Evolutionary conservation across 2,888 invertebrate species (phyloP).

Genomic region (Pemphredon lugubris): DNA sequence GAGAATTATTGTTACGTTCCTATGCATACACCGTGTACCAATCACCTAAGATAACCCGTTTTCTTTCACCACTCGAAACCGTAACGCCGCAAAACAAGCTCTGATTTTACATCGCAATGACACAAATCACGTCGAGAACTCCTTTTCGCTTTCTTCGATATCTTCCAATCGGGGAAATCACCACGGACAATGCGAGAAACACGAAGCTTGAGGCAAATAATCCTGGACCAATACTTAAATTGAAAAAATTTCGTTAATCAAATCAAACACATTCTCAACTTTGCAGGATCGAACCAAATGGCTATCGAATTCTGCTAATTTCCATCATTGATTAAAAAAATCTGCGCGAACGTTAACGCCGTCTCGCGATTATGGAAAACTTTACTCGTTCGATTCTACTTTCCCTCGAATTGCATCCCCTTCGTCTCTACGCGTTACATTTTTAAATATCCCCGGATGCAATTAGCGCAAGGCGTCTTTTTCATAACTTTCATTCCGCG

Average conservation of each 20-base stretch:
- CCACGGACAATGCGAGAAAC: too few species aligned
- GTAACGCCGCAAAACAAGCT: neutral
- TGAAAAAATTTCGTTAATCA: too few species aligned
- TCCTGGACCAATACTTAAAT: too few species aligned
- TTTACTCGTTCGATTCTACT: too few species aligned
- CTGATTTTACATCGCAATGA: neutral
- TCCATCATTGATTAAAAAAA: too few species aligned
- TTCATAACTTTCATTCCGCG: slow-evolving; percentile 20
- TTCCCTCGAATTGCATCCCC: neutral
- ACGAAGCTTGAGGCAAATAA: too few species aligned
- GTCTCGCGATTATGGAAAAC: too few species aligned
- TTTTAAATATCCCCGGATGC: slow-evolving; percentile 8
- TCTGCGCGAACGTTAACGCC: too few species aligned
- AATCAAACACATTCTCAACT: too few species aligned
- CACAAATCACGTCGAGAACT: neutral
- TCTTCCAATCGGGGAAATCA: too few species aligned
- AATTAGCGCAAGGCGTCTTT: slow-evolving; percentile 38
- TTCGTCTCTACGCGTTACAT: neutral
- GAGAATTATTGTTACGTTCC: slow-evolving; percentile 36
- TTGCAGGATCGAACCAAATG: too few species aligned
- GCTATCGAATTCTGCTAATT: too few species aligned
- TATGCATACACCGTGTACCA: neutral
- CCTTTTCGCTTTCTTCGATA: neutral
- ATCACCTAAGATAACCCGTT: slow-evolving; percentile 10
- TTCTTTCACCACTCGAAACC: slow-evolving; percentile 1